Evolutionary conservation across 2,888 invertebrate genomes (phyloP), one percentile per base, ranked within the genome.

Genomic region (Andrena flavipes): DNA sequence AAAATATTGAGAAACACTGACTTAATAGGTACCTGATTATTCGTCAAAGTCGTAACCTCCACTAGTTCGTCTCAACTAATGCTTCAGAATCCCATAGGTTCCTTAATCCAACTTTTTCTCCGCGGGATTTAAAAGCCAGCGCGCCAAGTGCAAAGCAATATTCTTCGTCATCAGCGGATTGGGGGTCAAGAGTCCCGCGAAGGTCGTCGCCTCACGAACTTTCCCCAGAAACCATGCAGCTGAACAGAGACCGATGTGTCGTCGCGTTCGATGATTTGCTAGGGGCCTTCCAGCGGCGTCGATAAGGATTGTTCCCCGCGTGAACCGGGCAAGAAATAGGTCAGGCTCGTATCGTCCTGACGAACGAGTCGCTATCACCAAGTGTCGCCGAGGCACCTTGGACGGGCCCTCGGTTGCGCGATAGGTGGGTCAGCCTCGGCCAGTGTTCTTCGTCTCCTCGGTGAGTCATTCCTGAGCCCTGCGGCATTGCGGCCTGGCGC

Each of bases 401-500:
- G 91, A 91, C 89, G 89, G 89, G 90, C 90, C 87, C 87, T 87
- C 87, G 87, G 87, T 87, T 87, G 88, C 88, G 86, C 86, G 87
- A 88, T 91, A 92, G 92, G 91, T 91, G 91, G 92, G 92, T 92
- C 92, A 91, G 83, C 84, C 86, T 80, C 82, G 85, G 82, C 85
- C 85, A 82, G 84, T 88, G 85, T 84, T 89, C 86, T 88, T 86
- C 86, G 84, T 88, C 90, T 88, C 89, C 90, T 88, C 89, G 91
- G 90, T 93, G 93, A 93, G 92, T 93, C 93, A 92, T 90, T 91
- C 89, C 60, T 72, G 82, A 87, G 86, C 88, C 90, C 89, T 85
- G 90, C 88, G 89, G 90, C 91, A 83, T 87, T 88, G 89, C 90
- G 88, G 89, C 87, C 90, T 92, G 93, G 93, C 93, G 93, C 93